Conservation (phyloP, 2,888 invertebrate genomes). For the Lasioglossum lativentre region DNA sequence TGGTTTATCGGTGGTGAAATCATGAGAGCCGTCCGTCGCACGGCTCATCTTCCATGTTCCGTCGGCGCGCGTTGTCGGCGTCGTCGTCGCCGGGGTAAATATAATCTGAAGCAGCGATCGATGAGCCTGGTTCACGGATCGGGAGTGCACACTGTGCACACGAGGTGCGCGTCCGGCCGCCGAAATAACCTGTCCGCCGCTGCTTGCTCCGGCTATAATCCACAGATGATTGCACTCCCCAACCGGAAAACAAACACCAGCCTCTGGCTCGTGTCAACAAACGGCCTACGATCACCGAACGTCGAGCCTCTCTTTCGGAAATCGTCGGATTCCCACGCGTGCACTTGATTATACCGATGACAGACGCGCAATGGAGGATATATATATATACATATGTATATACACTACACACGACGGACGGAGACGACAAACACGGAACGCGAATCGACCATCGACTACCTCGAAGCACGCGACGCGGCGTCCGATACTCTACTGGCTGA, state of each 20-base stretch:
- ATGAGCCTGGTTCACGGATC: conserved; percentile 65
- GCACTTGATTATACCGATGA: neutral
- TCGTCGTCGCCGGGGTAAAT: conserved; percentile 43
- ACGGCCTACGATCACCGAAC: conserved; percentile 1
- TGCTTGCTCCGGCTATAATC: conserved; percentile 64
- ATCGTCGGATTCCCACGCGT: conserved; percentile 22
- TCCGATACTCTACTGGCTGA: conserved; percentile 73
- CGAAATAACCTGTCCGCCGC: conserved; percentile 64
- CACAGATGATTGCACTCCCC: conserved; percentile 66
- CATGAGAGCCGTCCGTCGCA: conserved; percentile 29
- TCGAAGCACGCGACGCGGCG: conserved; percentile 71
- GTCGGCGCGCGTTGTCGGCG: neutral
- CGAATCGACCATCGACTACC: conserved; percentile 10
- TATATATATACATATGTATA: neutral
- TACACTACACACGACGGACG: neutral
- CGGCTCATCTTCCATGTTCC: neutral
- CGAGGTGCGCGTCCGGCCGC: conserved; percentile 32
- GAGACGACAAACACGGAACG: neutral
- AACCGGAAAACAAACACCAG: conserved; percentile 42
- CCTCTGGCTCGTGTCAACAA: conserved; percentile 37
- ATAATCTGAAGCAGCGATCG: conserved; percentile 63
- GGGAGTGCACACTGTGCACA: conserved; percentile 45
- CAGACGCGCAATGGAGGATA: neutral
- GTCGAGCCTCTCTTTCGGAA: conserved; percentile 5
- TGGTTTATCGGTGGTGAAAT: conserved; percentile 49